Percentiles rank a stretch among this genome's conserved stretches.
Evolutionary conservation across 2,113 vertebrate species (phyloP).

Genomic region (Eclectus roratus): DNA sequence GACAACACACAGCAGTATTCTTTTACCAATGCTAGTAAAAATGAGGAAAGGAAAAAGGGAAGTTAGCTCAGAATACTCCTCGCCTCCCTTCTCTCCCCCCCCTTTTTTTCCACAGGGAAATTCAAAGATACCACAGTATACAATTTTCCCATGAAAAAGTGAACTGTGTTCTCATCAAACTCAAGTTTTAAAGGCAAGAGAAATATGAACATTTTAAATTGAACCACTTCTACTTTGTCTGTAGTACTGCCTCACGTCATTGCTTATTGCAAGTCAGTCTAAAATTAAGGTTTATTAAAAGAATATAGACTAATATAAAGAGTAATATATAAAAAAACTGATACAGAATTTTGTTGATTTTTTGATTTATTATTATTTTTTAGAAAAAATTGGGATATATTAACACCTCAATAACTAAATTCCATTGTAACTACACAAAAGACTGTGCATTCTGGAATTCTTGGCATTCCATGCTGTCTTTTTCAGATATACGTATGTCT

Average conservation of each 20-base stretch:
- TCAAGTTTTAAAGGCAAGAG: neutral
- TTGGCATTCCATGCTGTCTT: neutral
- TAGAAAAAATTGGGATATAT: neutral
- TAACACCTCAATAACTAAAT: neutral
- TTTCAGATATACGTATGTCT: neutral
- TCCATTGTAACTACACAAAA: neutral
- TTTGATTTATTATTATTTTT: neutral
- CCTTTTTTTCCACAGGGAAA: fast-evolving
- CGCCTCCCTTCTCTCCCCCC: fast-evolving
- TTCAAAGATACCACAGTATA: neutral
- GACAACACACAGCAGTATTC: neutral
- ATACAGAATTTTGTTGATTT: neutral
- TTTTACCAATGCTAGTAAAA: neutral
- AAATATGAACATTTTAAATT: neutral
- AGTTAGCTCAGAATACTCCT: neutral
- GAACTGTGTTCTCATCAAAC: neutral
- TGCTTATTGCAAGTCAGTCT: neutral
- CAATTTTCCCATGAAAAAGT: neutral
- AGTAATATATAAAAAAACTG: neutral
- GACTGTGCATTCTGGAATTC: neutral
- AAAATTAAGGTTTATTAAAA: neutral
- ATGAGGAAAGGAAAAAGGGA: neutral
- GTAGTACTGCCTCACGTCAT: no score
- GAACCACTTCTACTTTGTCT: neutral
- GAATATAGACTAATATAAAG: neutral